Percentiles rank a stretch among this genome's conserved stretches.
These are phyloP conservation scores for Malurus melanocephalus DNA, from an alignment of 2,113 vertebrate species.

Conservation along the genomic window DNA sequence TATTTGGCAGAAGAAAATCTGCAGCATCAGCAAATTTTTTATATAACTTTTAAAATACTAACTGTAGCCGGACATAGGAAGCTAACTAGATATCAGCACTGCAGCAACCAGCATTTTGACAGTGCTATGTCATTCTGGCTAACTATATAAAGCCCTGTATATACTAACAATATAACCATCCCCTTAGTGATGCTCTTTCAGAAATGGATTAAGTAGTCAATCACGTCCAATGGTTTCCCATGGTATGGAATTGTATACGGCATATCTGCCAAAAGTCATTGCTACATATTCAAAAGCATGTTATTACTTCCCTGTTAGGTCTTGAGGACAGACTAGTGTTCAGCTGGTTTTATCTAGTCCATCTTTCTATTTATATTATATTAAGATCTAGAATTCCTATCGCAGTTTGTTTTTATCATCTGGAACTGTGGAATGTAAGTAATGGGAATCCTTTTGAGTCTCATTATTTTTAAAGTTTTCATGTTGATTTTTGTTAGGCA, in stretches of 20 bases:
- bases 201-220: slow-evolving; percentile 63
- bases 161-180: background rate
- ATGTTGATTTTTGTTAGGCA: slow-evolving; percentile 54
- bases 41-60: slow-evolving; percentile 30
- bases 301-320: slow-evolving; percentile 58
- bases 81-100: background rate
- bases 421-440: slow-evolving; percentile 52
- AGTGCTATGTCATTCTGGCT: slow-evolving; percentile 46
- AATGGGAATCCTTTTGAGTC: slow-evolving; percentile 44
- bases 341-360: slow-evolving; percentile 67
- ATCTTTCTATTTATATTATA: slow-evolving; percentile 70
- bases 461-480: slow-evolving; percentile 70
- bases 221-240: slow-evolving; percentile 44
- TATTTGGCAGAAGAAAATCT: background rate
- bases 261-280: slow-evolving; percentile 66
- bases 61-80: background rate
- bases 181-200: slow-evolving; percentile 36
- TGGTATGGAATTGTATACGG: slow-evolving; percentile 29
- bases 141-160: background rate
- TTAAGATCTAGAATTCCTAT: slow-evolving; percentile 64
- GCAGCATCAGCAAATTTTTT: background rate
- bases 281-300: slow-evolving; percentile 45
- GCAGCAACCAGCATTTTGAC: slow-evolving; percentile 35
- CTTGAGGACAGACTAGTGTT: slow-evolving; percentile 72
- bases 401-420: slow-evolving; percentile 59